phyloP scores from a whole-genome alignment of 2,113 vertebrate species.

The Ursus arctos region DNA sequence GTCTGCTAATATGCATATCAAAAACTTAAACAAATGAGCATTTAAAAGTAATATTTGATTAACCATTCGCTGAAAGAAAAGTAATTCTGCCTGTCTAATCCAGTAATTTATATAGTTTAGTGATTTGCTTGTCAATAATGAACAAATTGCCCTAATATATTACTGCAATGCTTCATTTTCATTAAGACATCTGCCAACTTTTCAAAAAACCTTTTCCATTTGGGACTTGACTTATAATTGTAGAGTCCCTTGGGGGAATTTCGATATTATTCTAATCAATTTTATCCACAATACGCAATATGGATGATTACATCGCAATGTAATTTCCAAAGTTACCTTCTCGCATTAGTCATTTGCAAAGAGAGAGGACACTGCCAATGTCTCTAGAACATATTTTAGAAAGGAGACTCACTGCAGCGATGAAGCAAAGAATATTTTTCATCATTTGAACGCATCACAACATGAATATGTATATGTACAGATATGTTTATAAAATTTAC shows the following conservation, averaged over 20 bases:
- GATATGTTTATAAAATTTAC: constrained; percentile 27
- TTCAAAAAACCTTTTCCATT: constrained; percentile 90
- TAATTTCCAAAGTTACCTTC: constrained; percentile 90
- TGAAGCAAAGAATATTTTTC: constrained; percentile 68
- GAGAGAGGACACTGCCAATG: constrained; percentile 78
- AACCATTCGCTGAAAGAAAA: constrained; percentile 89
- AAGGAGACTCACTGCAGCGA: constrained; percentile 69
- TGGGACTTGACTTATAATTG: constrained; percentile 91
- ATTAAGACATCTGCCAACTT: constrained; percentile 94
- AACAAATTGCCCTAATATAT: constrained; percentile 92
- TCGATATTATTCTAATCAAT: constrained; percentile 94
- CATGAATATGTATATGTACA: constrained; percentile 81
- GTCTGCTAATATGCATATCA: constrained; percentile 84
- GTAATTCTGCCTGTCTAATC: constrained; percentile 88
- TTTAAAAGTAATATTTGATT: constrained; percentile 89
- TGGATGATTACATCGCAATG: constrained; percentile 90
- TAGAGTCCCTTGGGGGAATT: constrained; percentile 90
- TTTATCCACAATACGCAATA: constrained; percentile 91
- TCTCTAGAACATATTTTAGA: constrained; percentile 75
- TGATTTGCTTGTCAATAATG: constrained; percentile 91
- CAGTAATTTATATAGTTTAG: constrained; percentile 91
- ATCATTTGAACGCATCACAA: constrained; percentile 72
- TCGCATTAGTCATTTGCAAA: constrained; percentile 87
- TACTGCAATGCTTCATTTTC: constrained; percentile 93
- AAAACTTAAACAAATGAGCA: constrained; percentile 88